Conservation (phyloP, 1,140 invertebrate genomes). For the Solen grandis region DNA sequence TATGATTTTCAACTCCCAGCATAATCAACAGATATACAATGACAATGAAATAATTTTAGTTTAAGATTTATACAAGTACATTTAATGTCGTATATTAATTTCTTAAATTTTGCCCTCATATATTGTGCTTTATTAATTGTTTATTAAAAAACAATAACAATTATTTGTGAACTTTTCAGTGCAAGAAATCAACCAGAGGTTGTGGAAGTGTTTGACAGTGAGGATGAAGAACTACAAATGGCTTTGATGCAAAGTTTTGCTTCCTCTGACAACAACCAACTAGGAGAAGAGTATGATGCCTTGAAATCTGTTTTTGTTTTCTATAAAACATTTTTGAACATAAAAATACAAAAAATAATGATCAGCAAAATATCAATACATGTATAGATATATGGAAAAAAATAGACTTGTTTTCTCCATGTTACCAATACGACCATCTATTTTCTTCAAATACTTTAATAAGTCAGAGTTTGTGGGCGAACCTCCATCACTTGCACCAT, state of each 20-base stretch:
- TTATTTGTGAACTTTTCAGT: background rate
- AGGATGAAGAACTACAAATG: slow-evolving; percentile 1
- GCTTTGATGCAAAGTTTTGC: background rate
- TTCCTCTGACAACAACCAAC: no score
- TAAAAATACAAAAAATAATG: no score
- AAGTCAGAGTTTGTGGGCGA: no score
- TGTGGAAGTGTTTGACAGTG: background rate
- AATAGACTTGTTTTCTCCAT: no score
- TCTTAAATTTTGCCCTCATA: background rate
- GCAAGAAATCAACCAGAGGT: background rate
- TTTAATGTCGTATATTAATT: background rate
- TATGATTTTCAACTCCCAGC: background rate
- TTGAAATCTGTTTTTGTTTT: no score
- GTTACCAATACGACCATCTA: no score
- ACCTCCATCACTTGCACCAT: no score
- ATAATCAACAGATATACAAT: background rate
- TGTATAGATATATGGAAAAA: no score
- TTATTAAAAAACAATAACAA: background rate
- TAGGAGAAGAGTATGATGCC: no score
- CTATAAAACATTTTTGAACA: no score
- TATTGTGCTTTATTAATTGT: background rate
- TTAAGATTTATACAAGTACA: background rate
- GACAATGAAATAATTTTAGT: background rate
- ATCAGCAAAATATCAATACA: no score
- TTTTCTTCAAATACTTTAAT: no score